These are phyloP conservation scores for Sesamia inferens DNA, from an alignment of 2,888 invertebrate species.

Conservation along the genomic window DNA sequence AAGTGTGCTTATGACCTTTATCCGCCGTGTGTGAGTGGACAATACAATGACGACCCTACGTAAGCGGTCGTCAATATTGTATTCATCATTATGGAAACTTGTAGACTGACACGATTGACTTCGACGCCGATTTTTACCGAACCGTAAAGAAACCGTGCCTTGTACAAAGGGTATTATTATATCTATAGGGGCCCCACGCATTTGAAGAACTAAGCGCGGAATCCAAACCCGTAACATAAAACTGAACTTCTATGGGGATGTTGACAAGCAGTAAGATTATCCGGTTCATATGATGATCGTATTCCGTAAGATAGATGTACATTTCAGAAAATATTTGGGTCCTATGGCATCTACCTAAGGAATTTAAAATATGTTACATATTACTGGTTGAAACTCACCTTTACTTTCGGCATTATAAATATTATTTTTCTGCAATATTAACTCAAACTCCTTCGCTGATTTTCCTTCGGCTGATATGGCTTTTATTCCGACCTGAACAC, in stretches of 20 bases:
- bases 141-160: too few relatives aligned
- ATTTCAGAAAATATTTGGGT: background rate
- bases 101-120: too few relatives aligned
- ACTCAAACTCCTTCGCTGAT: constrained; percentile 85
- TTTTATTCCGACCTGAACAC: constrained; percentile 84
- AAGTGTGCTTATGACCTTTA: too few relatives aligned
- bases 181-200: too few relatives aligned
- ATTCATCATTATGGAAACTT: background rate
- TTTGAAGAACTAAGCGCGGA: too few relatives aligned
- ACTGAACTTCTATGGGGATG: too few relatives aligned
- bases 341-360: background rate
- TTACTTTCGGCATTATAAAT: constrained; percentile 82
- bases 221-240: too few relatives aligned
- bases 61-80: background rate
- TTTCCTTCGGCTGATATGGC: constrained; percentile 84
- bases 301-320: background rate
- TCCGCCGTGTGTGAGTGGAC: too few relatives aligned
- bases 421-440: constrained; percentile 86
- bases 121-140: background rate
- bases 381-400: constrained; percentile 69
- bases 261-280: background rate
- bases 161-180: too few relatives aligned
- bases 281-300: background rate
- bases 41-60: too few relatives aligned
- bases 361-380: background rate